Conservation (phyloP, 2,113 vertebrate genomes). For the Scomber scombrus region DNA sequence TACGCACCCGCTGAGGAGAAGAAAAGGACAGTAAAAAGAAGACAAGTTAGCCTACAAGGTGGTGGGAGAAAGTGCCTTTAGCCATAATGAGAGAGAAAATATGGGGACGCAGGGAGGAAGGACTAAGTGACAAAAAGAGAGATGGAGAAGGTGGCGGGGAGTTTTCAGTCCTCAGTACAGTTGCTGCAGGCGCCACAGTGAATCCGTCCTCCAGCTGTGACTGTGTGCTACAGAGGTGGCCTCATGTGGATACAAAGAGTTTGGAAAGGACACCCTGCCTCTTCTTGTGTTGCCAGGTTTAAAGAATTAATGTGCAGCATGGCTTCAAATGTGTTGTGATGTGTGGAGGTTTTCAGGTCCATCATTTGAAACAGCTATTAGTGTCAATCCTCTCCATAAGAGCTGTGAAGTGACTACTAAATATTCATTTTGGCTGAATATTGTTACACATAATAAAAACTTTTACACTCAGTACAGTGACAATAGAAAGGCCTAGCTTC, state of each 20-base stretch:
- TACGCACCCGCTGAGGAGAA: neutral
- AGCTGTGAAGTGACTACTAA: too few relatives aligned
- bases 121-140: slow-evolving; percentile 14
- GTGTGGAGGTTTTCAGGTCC: too few relatives aligned
- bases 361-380: too few relatives aligned
- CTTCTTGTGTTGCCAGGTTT: neutral
- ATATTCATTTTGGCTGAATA: too few relatives aligned
- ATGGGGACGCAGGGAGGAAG: neutral
- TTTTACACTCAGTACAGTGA: too few relatives aligned
- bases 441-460: too few relatives aligned
- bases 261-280: slow-evolving; percentile 7
- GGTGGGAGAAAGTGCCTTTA: neutral
- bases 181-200: slow-evolving; percentile 27
- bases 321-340: neutral
- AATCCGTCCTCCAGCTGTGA: slow-evolving; percentile 38
- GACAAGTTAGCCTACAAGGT: neutral
- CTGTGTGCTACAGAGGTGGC: slow-evolving; percentile 6
- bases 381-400: too few relatives aligned
- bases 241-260: slow-evolving; percentile 9
- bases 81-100: slow-evolving; percentile 5
- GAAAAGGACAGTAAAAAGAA: neutral
- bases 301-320: neutral
- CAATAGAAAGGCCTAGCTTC: too few relatives aligned
- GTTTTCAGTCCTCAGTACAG: slow-evolving; percentile 11
- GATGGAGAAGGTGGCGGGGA: slow-evolving; percentile 7